Evolutionary conservation across 2,888 invertebrate species (phyloP), one percentile per base, ranked within the genome.

Genomic region (Philaethria dido): DNA sequence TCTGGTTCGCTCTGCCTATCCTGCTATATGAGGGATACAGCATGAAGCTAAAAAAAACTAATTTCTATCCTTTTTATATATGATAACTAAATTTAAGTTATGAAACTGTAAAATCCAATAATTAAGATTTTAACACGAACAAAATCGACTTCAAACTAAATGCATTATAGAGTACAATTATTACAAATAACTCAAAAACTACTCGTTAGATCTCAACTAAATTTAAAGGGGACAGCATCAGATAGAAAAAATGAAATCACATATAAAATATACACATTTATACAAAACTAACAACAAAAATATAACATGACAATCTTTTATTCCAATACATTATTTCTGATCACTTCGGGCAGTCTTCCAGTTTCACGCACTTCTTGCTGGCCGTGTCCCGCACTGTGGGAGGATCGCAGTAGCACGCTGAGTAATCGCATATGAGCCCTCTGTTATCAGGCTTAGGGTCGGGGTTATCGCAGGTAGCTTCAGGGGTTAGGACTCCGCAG

Each of bases 391-490:
- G 77, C 1, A 88, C 82, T 1, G 81, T 87, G 0, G 83, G 85
- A 0, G 76, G 8, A 52, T 81, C 77, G 57, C 88, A 88, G 71
- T 86, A 83, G 57, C 88, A 88, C 0, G 78, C 74, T 0, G 86
- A 78, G 69, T 68, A 85, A 69, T 84, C 84, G 48, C 85, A 85
- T 25, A 83, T 29, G 0, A 2, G 25, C 0, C 65, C 73, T 2
- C 62, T 1, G 5, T 16, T 57, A 6, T 67, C 57, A 0, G 74
- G 74, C 1, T 57, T 2, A 0, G 87, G 87, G 2, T 78, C 68
- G 0, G 86, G 87, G 8, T 80, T 70, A 0, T 80, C 79, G 64
- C 89, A 89, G 0, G 84, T 86, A 0, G 88, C 63, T 64, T 89
- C 86, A 0, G 84, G 85, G 0, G 62, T 77, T 36, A 72, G 36